Percentiles rank a stretch among this genome's conserved stretches.
Evolutionary conservation across 2,113 vertebrate genomes (phyloP).

Genomic region (Nycticebus coucang): DNA sequence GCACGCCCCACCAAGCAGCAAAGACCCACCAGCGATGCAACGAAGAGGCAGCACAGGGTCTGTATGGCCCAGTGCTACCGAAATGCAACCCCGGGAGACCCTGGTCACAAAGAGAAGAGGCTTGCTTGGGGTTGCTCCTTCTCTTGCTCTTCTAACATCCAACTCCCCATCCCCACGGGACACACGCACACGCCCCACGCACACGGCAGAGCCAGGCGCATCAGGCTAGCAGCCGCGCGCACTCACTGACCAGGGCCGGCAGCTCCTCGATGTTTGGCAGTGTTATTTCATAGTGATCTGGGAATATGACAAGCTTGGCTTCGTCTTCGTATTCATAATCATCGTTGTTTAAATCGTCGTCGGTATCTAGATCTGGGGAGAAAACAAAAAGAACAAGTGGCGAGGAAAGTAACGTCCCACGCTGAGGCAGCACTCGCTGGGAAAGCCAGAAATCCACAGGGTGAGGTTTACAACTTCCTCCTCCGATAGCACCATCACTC

Average conservation of each 20-base stretch:
- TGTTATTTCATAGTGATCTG: slow-evolving; percentile 98
- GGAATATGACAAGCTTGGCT: slow-evolving; percentile 98
- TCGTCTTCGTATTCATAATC: slow-evolving; percentile 98
- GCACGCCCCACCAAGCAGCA: neutral
- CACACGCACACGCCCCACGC: neutral
- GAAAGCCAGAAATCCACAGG: neutral
- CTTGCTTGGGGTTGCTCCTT: neutral
- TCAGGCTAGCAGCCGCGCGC: slow-evolving; percentile 71
- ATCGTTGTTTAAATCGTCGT: slow-evolving; percentile 93
- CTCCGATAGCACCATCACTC: neutral
- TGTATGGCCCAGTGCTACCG: rapidly evolving
- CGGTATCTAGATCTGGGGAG: slow-evolving; percentile 95
- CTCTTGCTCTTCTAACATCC: neutral
- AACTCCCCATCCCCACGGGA: neutral
- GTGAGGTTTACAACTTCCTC: neutral
- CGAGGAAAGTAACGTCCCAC: slow-evolving; percentile 36
- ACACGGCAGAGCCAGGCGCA: slow-evolving; percentile 68
- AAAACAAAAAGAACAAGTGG: slow-evolving; percentile 70
- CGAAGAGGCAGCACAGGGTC: rapidly evolving
- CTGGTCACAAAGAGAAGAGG: neutral
- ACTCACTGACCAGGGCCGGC: slow-evolving; percentile 97
- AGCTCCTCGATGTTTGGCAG: slow-evolving; percentile 99
- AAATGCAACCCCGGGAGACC: neutral
- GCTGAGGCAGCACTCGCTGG: neutral
- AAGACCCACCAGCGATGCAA: neutral